Percentiles rank a stretch among this genome's conserved stretches.
These are phyloP conservation scores for Propsilocerus akamusi DNA, from an alignment of 1,140 invertebrate genomes.

Conservation along the genomic window DNA sequence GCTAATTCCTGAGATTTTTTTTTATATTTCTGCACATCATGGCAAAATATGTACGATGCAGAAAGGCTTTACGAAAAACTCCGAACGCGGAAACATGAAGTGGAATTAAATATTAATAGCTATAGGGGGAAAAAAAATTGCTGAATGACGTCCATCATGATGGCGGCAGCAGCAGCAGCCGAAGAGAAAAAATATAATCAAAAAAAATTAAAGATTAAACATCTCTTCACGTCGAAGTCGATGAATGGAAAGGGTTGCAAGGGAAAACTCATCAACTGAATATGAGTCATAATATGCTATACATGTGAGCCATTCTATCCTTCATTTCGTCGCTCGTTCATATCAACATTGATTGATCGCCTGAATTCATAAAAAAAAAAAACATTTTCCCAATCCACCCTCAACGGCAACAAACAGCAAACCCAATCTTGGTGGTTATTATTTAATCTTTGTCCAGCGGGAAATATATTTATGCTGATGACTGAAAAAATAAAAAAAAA, in stretches of 20 bases:
- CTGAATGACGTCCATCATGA: neutral
- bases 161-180: neutral
- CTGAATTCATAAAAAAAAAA: neutral
- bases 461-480: too few relatives aligned
- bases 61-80: too few relatives aligned
- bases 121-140: too few relatives aligned
- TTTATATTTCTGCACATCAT: too few relatives aligned
- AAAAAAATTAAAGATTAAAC: constrained; percentile 1
- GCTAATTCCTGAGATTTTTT: too few relatives aligned
- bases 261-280: neutral
- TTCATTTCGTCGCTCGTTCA: neutral
- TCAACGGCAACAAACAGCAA: neutral
- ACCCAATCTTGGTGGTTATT: too few relatives aligned
- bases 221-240: neutral
- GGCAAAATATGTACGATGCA: too few relatives aligned
- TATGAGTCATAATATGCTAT: neutral
- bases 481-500: too few relatives aligned
- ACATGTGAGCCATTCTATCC: neutral
- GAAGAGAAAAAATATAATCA: neutral
- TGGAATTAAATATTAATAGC: neutral
- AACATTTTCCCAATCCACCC: neutral
- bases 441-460: too few relatives aligned
- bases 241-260: neutral
- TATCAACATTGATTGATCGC: neutral
- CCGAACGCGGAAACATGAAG: too few relatives aligned